Percentiles rank a stretch among this genome's conserved stretches.
These are phyloP conservation scores for Halcyon malimbica DNA, from an alignment of 2,113 vertebrate genomes.

Conservation along the genomic window DNA sequence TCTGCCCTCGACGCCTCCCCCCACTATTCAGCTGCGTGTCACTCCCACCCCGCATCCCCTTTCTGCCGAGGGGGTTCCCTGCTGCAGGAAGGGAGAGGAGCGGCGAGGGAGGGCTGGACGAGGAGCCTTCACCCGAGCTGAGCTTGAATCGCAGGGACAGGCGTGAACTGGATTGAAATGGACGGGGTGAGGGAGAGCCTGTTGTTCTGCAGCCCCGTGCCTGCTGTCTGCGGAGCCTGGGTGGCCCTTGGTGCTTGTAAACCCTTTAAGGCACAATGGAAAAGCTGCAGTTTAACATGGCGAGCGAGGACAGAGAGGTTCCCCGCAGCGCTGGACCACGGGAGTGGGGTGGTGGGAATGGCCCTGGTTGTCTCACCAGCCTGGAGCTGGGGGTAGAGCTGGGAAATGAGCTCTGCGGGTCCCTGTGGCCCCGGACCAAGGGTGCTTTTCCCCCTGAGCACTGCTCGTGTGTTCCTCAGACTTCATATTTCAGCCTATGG, in stretches of 20 bases:
- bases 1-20: not conserved
- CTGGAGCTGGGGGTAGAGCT: not conserved
- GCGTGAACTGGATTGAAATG: conserved; percentile 46
- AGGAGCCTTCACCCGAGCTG: not conserved
- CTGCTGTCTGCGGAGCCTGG: conserved; percentile 20
- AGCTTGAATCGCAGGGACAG: conserved; percentile 24
- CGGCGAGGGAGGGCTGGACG: not conserved
- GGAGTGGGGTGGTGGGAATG: not conserved
- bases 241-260: conserved; percentile 63
- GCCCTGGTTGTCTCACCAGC: not conserved
- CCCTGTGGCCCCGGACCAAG: not conserved
- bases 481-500: not conserved
- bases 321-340: accelerated
- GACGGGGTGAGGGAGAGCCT: not conserved
- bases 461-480: not conserved
- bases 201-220: not conserved
- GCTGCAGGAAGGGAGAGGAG: not conserved
- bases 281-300: not conserved
- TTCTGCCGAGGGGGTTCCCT: not conserved
- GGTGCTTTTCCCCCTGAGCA: accelerated
- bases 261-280: conserved; percentile 35
- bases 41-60: not conserved
- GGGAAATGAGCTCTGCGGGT: not conserved
- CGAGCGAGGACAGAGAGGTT: not conserved
- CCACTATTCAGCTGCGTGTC: accelerated